Percentiles rank a stretch among this genome's conserved stretches.
These are phyloP conservation scores for Oncorhynchus tshawytscha DNA, from an alignment of 2,113 vertebrate species.

Conservation along the genomic window DNA sequence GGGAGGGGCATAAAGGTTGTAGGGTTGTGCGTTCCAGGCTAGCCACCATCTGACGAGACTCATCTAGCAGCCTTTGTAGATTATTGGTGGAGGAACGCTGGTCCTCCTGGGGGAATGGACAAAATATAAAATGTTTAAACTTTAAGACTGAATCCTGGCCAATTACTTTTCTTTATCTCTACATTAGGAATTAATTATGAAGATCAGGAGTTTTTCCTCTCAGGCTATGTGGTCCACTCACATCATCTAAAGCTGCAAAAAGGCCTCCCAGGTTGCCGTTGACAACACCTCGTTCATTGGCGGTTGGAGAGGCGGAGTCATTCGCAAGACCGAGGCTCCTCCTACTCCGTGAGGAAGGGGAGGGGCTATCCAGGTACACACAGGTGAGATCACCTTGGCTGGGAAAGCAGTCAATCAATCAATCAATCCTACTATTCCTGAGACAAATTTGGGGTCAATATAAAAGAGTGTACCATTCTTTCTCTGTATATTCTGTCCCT, in stretches of 20 bases:
- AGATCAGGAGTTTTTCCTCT: not conserved
- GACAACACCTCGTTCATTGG: not conserved
- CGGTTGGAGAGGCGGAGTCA: not conserved
- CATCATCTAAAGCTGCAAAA: not conserved
- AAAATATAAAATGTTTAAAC: not conserved
- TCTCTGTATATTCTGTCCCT: no score
- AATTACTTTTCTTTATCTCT: not conserved
- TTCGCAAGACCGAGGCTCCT: not conserved
- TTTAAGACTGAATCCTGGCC: not conserved
- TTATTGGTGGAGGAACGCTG: not conserved
- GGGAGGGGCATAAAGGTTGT: not conserved
- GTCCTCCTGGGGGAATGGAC: not conserved
- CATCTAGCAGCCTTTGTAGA: not conserved
- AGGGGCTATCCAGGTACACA: not conserved
- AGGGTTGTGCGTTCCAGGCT: constrained; percentile 5
- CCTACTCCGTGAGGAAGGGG: not conserved
- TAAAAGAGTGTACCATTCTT: no score
- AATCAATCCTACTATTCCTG: no score
- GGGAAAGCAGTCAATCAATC: not conserved
- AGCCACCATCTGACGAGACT: not conserved
- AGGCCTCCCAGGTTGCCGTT: no score
- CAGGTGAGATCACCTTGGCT: not conserved
- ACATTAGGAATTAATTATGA: not conserved
- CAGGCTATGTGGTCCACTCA: not conserved
- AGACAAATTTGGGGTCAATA: no score